Conservation (phyloP, 2,797 vertebrate species). For the Brachyalestes nurse region DNA sequence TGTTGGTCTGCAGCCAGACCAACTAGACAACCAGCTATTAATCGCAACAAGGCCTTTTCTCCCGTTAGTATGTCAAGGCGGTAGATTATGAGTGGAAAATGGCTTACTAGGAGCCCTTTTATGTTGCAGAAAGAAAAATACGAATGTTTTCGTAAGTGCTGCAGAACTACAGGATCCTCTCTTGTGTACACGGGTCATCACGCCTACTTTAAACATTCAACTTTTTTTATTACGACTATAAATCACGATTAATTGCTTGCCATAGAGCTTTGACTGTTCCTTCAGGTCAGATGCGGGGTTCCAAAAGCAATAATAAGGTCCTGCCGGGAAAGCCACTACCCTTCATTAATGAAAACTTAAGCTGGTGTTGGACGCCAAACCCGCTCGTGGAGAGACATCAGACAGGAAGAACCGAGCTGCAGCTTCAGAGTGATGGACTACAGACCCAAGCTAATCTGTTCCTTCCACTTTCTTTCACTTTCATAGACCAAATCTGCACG, state of each 20-base stretch:
- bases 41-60: not conserved
- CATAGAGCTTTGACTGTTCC: conserved; percentile 56
- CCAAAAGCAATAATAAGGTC: conserved; percentile 50
- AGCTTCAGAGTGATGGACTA: conserved; percentile 26
- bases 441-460: conserved; percentile 17
- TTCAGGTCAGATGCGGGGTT: conserved; percentile 56
- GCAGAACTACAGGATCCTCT: conserved; percentile 19
- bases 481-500: not conserved
- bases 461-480: not conserved
- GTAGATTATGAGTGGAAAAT: conserved; percentile 19
- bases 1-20: not conserved
- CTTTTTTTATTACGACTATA: conserved; percentile 63
- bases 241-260: conserved; percentile 66
- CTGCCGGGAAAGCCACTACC: conserved; percentile 50
- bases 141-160: conserved; percentile 18
- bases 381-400: conserved; percentile 48
- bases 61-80: not conserved
- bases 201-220: conserved; percentile 59
- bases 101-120: conserved; percentile 2
- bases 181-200: conserved; percentile 34
- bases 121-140: conserved; percentile 18
- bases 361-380: conserved; percentile 50
- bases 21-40: not conserved
- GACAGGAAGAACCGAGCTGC: conserved; percentile 43
- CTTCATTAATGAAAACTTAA: conserved; percentile 40